These are phyloP conservation scores for Halictus quadricinctus DNA, from an alignment of 2,888 invertebrate genomes.

Conservation along the genomic window DNA sequence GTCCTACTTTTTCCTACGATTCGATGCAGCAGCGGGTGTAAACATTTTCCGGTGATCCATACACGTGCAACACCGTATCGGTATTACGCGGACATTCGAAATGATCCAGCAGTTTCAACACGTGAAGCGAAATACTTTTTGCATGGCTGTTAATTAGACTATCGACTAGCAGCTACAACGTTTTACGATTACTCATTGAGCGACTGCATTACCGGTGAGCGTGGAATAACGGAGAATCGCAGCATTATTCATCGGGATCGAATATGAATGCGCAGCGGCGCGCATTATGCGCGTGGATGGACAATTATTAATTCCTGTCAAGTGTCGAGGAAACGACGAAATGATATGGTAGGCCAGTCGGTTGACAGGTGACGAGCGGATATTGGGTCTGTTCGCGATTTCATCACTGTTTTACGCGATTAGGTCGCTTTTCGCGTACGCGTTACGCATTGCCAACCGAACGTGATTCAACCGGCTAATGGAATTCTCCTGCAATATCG, in stretches of 20 bases:
- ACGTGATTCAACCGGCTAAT: conserved; percentile 26
- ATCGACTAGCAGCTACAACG: neutral
- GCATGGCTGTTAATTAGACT: neutral
- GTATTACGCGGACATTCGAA: neutral
- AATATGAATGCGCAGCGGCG: conserved; percentile 22
- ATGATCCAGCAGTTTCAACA: neutral
- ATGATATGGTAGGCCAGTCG: conserved; percentile 48
- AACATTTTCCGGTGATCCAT: neutral
- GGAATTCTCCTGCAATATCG: conserved; percentile 24
- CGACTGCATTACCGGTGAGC: neutral
- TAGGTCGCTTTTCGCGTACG: conserved; percentile 37
- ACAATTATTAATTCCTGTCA: conserved; percentile 56
- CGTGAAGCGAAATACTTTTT: neutral
- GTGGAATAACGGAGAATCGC: conserved; percentile 23
- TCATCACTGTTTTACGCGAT: conserved; percentile 54
- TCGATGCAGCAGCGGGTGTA: neutral
- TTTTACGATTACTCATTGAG: conserved; percentile 19
- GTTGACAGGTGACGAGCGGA: conserved; percentile 49
- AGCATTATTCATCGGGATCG: conserved; percentile 19
- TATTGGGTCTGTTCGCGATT: conserved; percentile 57
- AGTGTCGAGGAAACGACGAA: conserved; percentile 52
- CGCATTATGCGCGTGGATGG: conserved; percentile 38
- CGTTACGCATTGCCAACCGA: conserved; percentile 19
- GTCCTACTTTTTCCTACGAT: neutral
- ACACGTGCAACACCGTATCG: neutral